Percentiles rank a stretch among this genome's conserved stretches.
These are phyloP conservation scores for Sander vitreus DNA, from an alignment of 2,113 vertebrate genomes.

Conservation along the genomic window DNA sequence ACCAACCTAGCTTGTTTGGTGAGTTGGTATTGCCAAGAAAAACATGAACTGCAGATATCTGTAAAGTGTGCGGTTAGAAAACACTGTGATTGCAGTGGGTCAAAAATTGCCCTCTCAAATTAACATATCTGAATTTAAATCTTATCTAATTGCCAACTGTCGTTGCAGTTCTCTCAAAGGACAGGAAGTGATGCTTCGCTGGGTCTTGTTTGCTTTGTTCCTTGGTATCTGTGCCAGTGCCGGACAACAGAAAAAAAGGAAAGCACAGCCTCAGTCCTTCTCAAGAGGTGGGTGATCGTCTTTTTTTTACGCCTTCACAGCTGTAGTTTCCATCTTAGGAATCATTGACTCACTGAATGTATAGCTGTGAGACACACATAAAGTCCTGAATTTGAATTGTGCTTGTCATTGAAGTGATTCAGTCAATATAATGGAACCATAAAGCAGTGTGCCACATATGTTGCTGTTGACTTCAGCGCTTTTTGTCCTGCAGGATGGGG, in stretches of 20 bases:
- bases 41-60: neutral
- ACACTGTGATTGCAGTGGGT: neutral
- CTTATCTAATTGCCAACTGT: neutral
- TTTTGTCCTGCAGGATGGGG: slow-evolving; percentile 87
- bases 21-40: neutral
- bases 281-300: slow-evolving; percentile 69
- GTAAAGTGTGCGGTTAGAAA: neutral
- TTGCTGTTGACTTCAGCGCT: neutral
- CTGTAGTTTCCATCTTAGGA: neutral
- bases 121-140: neutral
- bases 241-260: slow-evolving; percentile 35
- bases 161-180: slow-evolving; percentile 16
- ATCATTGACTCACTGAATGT: neutral
- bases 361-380: neutral
- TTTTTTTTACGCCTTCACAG: neutral
- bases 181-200: slow-evolving; percentile 65
- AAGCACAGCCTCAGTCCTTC: slow-evolving; percentile 27
- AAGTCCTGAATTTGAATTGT: neutral
- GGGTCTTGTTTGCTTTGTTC: slow-evolving; percentile 55
- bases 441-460: neutral
- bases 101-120: neutral
- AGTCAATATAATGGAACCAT: neutral
- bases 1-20: slow-evolving; percentile 30
- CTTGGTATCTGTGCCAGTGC: slow-evolving; percentile 56
- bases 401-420: neutral